Evolutionary conservation across 2,797 vertebrate species (phyloP).

Genomic region (Oryzias sinensis): DNA sequence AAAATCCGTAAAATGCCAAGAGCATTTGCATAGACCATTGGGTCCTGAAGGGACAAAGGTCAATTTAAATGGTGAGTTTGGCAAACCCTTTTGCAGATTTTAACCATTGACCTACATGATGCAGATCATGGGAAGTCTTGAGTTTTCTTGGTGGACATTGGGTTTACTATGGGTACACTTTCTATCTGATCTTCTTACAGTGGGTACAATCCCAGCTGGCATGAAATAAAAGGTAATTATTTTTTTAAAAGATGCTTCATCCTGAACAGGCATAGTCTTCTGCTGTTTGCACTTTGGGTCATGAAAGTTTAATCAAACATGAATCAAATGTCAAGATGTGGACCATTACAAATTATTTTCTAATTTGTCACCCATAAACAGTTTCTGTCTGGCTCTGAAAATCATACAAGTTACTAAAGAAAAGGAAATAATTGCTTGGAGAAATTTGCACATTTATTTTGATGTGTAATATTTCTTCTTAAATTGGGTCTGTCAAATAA

Average conservation of each 20-base stretch:
- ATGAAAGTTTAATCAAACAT: constrained; percentile 54
- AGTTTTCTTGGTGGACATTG: constrained; percentile 8
- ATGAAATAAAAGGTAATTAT: constrained; percentile 2
- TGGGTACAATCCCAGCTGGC: not conserved
- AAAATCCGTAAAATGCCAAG: constrained; percentile 6
- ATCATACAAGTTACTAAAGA: constrained; percentile 13
- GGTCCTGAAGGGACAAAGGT: constrained; percentile 4
- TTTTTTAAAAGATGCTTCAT: constrained; percentile 1
- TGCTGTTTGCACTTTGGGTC: constrained; percentile 15
- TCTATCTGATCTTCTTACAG: too few relatives aligned
- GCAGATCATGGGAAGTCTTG: constrained; percentile 1
- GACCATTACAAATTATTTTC: constrained; percentile 28
- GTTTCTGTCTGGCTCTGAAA: constrained; percentile 17
- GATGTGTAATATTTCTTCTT: constrained; percentile 54
- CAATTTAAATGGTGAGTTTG: not conserved
- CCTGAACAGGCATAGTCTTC: not conserved
- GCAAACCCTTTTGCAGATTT: constrained; percentile 5
- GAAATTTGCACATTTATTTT: constrained; percentile 34
- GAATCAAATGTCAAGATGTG: constrained; percentile 42
- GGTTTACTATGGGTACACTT: too few relatives aligned
- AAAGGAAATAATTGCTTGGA: constrained; percentile 19
- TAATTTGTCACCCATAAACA: constrained; percentile 22
- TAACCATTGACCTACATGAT: not conserved
- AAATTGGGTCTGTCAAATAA: constrained; percentile 50
- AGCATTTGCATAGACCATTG: not conserved